Evolutionary conservation across 1,140 invertebrate species (phyloP), one percentile per base, ranked within the genome.

Genomic region (Brachionus calyciflorus): DNA sequence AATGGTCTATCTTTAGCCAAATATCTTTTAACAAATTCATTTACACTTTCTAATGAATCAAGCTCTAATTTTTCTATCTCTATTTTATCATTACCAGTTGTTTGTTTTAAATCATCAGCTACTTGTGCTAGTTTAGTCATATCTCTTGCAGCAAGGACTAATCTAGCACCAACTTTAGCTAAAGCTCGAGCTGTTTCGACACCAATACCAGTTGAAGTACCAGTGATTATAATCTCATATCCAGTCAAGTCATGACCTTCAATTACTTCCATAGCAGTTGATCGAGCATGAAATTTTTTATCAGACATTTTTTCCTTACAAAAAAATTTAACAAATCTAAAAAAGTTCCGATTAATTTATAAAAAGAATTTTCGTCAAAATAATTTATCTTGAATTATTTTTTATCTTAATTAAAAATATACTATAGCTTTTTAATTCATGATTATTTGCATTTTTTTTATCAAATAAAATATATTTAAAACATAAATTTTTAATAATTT

Each of bases 261-360:
- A n/a, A n/a, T n/a, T n/a, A n/a, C n/a, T 63, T 63, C 57, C 21
- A 63, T 19, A 2, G 57, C 57, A 17, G 30, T 63, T n/a, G 28
- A 37, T 63, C 37, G 33, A 40, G 21, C 57, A 33, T 40, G 3
- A 40, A 63, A 63, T 63, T 63, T 41, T 63, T 40, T 21, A 2
- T 63, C 14, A n/a, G 57, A 28, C 57, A 63, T 63, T 63, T 63
- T 63, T 7, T n/a, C n/a, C n/a, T n/a, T n/a, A n/a, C n/a, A n/a
- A n/a, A n/a, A n/a, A n/a, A n/a, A n/a, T n/a, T n/a, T n/a, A n/a
- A n/a, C n/a, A n/a, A n/a, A n/a, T n/a, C n/a, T n/a, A n/a, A n/a
- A n/a, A n/a, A n/a, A n/a, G n/a, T n/a, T n/a, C n/a, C n/a, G n/a
- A n/a, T n/a, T n/a, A n/a, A n/a, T n/a, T n/a, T n/a, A n/a, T n/a